A percentile compares a stretch with the other conserved stretches of the same genome.
Conservation (phyloP, 1,140 invertebrate species). For the Orchesella cincta region DNA sequence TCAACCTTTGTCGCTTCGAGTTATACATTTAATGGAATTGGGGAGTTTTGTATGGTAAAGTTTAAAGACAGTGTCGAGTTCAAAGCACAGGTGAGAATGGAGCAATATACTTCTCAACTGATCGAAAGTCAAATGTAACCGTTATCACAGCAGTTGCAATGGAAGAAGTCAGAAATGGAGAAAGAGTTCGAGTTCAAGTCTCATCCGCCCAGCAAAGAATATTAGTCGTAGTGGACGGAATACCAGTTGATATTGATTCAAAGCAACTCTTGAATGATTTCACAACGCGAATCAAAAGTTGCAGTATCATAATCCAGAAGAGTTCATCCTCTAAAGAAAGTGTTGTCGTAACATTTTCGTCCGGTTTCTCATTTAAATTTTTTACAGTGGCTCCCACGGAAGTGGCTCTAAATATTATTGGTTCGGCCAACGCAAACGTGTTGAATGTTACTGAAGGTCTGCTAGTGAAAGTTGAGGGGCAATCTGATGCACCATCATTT, state of each 20-base stretch:
- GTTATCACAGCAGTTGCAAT: conserved; percentile 10
- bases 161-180: neutral
- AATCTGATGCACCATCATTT: neutral
- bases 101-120: neutral
- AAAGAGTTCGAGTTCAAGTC: conserved; percentile 9
- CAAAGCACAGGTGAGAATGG: conserved; percentile 26
- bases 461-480: neutral
- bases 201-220: neutral
- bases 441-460: neutral
- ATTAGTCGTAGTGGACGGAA: neutral
- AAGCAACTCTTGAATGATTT: neutral
- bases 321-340: neutral
- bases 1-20: conserved; percentile 84
- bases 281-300: neutral
- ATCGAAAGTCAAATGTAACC: neutral
- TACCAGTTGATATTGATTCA: neutral
- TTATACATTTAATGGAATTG: conserved; percentile 92
- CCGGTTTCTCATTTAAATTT: conserved; percentile 26
- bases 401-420: neutral
- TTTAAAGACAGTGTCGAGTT: neutral
- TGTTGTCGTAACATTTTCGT: neutral
- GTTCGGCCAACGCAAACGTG: neutral
- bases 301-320: too few relatives aligned
- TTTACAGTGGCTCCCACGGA: neutral
- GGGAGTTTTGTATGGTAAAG: conserved; percentile 69